Evolutionary conservation across 2,797 vertebrate species (phyloP).

Genomic region (Gouania willdenowi): DNA sequence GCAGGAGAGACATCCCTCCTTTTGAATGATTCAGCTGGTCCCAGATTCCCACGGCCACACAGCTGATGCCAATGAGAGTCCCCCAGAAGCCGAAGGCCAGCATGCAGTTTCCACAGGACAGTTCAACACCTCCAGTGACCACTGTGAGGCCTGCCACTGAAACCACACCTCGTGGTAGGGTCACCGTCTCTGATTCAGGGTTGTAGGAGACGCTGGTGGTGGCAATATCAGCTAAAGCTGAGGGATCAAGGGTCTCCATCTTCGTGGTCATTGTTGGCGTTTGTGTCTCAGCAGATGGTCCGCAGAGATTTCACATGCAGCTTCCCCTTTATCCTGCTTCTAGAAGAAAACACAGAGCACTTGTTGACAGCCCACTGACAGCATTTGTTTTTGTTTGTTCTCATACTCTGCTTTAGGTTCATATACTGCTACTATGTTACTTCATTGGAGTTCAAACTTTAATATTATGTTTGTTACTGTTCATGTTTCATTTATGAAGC

Average conservation of each 20-base stretch:
- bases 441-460: too few species aligned
- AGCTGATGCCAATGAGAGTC: conserved; percentile 69
- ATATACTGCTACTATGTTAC: too few species aligned
- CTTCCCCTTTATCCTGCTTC: conserved; percentile 18
- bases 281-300: background rate
- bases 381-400: too few species aligned
- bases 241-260: conserved; percentile 62
- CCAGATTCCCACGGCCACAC: conserved; percentile 71
- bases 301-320: background rate
- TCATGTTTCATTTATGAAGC: too few species aligned
- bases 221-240: conserved; percentile 37
- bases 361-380: background rate
- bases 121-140: conserved; percentile 74
- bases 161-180: conserved; percentile 66
- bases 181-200: conserved; percentile 62
- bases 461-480: too few species aligned
- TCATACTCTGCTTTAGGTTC: too few species aligned
- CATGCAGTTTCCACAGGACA: conserved; percentile 75
- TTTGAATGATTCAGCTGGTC: conserved; percentile 29
- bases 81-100: conserved; percentile 76
- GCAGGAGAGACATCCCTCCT: conserved; percentile 50
- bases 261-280: conserved; percentile 24
- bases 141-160: conserved; percentile 73
- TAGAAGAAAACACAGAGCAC: conserved; percentile 9
- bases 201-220: conserved; percentile 59